Percentiles rank a stretch among this genome's conserved stretches.
These are phyloP conservation scores for Elymnias hypermnestra DNA, from an alignment of 1,140 invertebrate species.

Conservation along the genomic window DNA sequence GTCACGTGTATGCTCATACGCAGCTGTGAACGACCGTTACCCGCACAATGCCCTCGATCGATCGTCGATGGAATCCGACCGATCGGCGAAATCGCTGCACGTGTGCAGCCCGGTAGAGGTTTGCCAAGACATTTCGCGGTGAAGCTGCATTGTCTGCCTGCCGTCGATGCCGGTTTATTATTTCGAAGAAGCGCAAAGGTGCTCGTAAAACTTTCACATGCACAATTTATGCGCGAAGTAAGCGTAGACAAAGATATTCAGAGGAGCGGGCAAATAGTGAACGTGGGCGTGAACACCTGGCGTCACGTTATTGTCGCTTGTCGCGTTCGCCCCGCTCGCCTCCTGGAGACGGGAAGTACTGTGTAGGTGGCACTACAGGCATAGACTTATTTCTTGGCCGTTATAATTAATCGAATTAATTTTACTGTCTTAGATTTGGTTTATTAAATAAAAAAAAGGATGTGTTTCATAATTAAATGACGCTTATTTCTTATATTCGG, in stretches of 20 bases:
- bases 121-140: conserved; percentile 52
- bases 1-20: conserved; percentile 60
- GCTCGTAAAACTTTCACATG: conserved; percentile 73
- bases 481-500: too few relatives aligned
- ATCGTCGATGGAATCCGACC: conserved; percentile 59
- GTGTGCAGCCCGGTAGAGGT: conserved; percentile 45
- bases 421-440: too few relatives aligned
- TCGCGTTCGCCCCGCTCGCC: conserved; percentile 7
- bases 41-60: conserved; percentile 71
- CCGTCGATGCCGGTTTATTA: conserved; percentile 43
- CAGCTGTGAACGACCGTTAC: conserved; percentile 72
- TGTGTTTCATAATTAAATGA: too few relatives aligned
- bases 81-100: conserved; percentile 71
- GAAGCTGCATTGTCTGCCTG: conserved; percentile 52
- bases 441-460: too few relatives aligned
- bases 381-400: conserved; percentile 4
- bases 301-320: conserved; percentile 59
- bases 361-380: conserved; percentile 6
- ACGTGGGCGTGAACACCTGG: conserved; percentile 68
- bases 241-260: conserved; percentile 62
- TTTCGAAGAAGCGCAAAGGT: conserved; percentile 64
- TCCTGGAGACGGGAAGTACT: conserved; percentile 10
- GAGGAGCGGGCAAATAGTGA: conserved; percentile 38
- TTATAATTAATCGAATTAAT: background rate
- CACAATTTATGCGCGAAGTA: conserved; percentile 59